phyloP scores from a whole-genome alignment of 2,797 vertebrate species.

The Acipenser transmontanus region DNA sequence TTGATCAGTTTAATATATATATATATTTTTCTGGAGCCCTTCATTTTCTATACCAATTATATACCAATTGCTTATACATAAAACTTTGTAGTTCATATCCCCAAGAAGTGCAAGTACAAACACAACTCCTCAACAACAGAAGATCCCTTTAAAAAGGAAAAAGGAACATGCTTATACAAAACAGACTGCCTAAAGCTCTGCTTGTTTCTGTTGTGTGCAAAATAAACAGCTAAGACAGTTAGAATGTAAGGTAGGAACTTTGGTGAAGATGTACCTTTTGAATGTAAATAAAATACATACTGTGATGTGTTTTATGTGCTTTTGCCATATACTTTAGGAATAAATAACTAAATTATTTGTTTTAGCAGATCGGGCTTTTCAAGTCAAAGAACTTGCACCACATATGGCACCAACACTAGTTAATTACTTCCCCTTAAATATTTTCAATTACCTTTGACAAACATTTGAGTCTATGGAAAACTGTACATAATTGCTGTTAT shows the following conservation, averaged over 20 bases:
- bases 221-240: constrained; percentile 46
- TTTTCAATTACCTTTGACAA: neutral
- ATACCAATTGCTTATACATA: neutral
- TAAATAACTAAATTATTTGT: no score
- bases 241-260: constrained; percentile 32
- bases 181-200: neutral
- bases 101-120: neutral
- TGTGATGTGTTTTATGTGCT: neutral
- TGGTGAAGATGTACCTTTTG: constrained; percentile 34
- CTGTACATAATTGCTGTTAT: neutral
- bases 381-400: neutral
- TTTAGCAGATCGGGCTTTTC: neutral
- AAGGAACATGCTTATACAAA: neutral
- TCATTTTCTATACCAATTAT: neutral
- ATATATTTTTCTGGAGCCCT: neutral
- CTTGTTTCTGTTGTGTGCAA: constrained; percentile 47
- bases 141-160: neutral
- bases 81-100: neutral
- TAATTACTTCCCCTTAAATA: neutral
- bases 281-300: no score
- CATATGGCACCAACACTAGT: neutral
- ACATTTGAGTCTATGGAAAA: neutral
- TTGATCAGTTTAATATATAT: no score
- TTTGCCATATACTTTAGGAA: no score
- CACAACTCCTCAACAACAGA: neutral